phyloP scores from a whole-genome alignment of 2,888 invertebrate species.

The Liopterus haemorrhoidalis region DNA sequence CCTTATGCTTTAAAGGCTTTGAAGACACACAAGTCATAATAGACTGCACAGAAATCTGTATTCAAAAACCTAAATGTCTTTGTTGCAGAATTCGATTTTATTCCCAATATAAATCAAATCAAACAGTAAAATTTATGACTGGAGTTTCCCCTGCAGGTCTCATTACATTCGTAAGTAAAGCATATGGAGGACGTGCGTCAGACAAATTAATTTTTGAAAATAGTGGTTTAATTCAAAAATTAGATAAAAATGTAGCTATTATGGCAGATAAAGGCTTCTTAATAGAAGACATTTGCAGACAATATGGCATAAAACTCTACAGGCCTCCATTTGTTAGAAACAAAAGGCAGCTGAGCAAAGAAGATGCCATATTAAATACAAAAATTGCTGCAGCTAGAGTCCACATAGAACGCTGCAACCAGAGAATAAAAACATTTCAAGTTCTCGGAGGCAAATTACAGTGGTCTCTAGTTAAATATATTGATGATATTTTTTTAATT shows the following conservation, averaged over 20 bases:
- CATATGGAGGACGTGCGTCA: constrained; percentile 1
- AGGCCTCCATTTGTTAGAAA: constrained; percentile 21
- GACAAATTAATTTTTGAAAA: constrained; percentile 3
- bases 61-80: constrained; percentile 2
- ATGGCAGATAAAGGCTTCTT: constrained; percentile 19
- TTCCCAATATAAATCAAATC: constrained; percentile 3
- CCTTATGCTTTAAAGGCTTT: not conserved
- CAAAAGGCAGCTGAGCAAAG: constrained; percentile 17
- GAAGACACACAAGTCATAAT: constrained; percentile 2
- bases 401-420: constrained; percentile 20
- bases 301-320: constrained; percentile 14
- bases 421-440: constrained; percentile 16
- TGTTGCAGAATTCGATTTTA: constrained; percentile 5
- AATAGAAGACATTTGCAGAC: constrained; percentile 14
- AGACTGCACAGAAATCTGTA: constrained; percentile 5
- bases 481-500: constrained; percentile 19
- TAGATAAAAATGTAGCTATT: constrained; percentile 3
- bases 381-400: constrained; percentile 22
- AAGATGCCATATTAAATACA: constrained; percentile 16
- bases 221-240: constrained; percentile 1
- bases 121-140: constrained; percentile 8
- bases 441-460: constrained; percentile 14
- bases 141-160: constrained; percentile 6
- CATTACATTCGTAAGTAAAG: constrained; percentile 4
- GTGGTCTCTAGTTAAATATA: constrained; percentile 2